Conservation (phyloP, 2,888 invertebrate genomes). For the Protonemura montana region DNA sequence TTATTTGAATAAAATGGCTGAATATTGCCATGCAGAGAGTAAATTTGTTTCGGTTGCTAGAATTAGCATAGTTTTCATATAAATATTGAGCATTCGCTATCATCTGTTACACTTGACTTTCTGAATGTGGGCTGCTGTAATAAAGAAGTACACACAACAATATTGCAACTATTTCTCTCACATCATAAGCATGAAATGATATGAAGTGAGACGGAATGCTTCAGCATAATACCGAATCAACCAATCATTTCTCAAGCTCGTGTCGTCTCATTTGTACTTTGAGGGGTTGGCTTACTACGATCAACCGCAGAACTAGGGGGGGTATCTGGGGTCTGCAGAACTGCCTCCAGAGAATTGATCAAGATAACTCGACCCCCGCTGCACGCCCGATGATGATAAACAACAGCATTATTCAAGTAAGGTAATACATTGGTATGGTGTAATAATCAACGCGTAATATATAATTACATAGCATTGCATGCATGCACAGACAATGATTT, state of each 20-base stretch:
- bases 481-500: not conserved
- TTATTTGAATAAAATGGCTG: not conserved
- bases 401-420: not conserved
- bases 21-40: not conserved
- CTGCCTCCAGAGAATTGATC: not conserved
- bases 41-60: not conserved
- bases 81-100: not conserved
- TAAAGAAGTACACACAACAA: not conserved
- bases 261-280: not conserved
- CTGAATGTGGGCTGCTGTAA: not conserved
- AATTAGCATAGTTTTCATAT: slow-evolving; percentile 12
- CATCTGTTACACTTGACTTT: not conserved
- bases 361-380: not conserved
- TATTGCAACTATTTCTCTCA: not conserved
- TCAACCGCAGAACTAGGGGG: no score
- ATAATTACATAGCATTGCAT: not conserved
- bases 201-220: not conserved
- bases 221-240: not conserved
- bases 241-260: not conserved
- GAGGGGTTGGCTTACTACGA: not conserved
- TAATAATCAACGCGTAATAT: not conserved
- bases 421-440: not conserved
- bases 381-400: not conserved
- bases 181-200: not conserved
- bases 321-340: not conserved